These are phyloP conservation scores for Crotophaga sulcirostris DNA, from an alignment of 2,113 vertebrate species.

Conservation along the genomic window DNA sequence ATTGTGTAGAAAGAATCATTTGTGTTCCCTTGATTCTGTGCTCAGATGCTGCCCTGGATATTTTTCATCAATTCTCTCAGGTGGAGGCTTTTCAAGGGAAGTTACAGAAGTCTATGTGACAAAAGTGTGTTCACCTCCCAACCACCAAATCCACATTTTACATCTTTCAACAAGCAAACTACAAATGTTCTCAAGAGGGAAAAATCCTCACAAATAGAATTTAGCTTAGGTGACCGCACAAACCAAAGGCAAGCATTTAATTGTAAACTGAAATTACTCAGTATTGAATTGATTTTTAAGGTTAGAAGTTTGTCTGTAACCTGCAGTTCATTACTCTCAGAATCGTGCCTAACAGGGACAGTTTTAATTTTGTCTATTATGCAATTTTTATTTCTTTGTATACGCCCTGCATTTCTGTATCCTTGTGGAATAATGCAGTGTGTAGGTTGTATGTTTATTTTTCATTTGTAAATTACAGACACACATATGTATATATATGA, in stretches of 20 bases:
- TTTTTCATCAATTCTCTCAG: background rate
- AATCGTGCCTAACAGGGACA: background rate
- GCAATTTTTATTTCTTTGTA: background rate
- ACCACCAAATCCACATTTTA: background rate
- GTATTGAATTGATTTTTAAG: conserved; percentile 33
- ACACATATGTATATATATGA: background rate
- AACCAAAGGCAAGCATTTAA: conserved; percentile 46
- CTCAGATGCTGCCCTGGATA: background rate
- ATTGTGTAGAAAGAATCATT: background rate
- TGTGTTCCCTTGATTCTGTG: background rate
- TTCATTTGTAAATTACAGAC: conserved; percentile 16
- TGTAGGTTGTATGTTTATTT: background rate
- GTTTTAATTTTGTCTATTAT: background rate
- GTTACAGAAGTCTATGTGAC: background rate
- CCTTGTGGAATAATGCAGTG: background rate
- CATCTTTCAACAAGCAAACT: background rate
- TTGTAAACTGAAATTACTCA: conserved; percentile 50
- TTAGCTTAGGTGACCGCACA: conserved; percentile 21
- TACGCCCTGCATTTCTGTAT: background rate
- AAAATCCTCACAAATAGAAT: background rate
- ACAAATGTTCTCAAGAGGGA: background rate
- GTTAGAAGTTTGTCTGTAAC: conserved; percentile 9
- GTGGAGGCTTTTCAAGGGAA: background rate
- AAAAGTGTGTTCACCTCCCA: background rate
- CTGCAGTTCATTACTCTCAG: background rate